Base-by-base conservation (phyloP, 2,113 vertebrate species). In the Patagioenas fasciata region DNA sequence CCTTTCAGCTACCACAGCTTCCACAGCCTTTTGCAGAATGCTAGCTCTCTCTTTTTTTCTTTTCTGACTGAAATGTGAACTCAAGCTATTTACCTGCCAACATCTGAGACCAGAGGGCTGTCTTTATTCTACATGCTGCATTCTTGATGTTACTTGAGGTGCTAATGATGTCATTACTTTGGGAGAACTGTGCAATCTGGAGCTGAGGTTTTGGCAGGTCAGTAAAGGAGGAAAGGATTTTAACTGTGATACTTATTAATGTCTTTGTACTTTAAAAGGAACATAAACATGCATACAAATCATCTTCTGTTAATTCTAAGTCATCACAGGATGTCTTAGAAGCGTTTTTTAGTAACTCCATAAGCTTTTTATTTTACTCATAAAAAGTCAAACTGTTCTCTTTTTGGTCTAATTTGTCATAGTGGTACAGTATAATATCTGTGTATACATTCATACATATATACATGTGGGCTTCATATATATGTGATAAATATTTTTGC, bases 201-300 rank as follows among this genome's bases (percentile, higher is more conserved):
- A 67, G 21, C 71, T 96, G 86, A 93, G 70, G 80, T 72, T 82
- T 91, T 81, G 87, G 86, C 82, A 96, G 94, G 89, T 92, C 77
- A 90, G 90, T 92, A 92, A 94, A 97, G 90, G 88, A 95, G 92
- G 73, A 74, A 70, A 47, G 69, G 44, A 74, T 79, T 91, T 60
- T 18, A 87, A 65, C 79, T 53, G 56, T 5, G 15, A 58, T 69
- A 66, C 60, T 96, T 88, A 38, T 40, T 69, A 78, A 72, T 74
- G 74, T 51, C 81, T 82, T 47, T 85, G 51, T 78, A 91, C 88
- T 92, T 93, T 25, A 85, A 62, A 95, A 91, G 65, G 29, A 48
- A 19, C 75, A 47, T 73, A 78, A 93, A 69, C 50, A 19, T 25
- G 12, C 72, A 62, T 57, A 54, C 53, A 72, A 53, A 75, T 64